phyloP scores from a whole-genome alignment of 2,797 vertebrate species.

The Protosalanx chinensis region DNA sequence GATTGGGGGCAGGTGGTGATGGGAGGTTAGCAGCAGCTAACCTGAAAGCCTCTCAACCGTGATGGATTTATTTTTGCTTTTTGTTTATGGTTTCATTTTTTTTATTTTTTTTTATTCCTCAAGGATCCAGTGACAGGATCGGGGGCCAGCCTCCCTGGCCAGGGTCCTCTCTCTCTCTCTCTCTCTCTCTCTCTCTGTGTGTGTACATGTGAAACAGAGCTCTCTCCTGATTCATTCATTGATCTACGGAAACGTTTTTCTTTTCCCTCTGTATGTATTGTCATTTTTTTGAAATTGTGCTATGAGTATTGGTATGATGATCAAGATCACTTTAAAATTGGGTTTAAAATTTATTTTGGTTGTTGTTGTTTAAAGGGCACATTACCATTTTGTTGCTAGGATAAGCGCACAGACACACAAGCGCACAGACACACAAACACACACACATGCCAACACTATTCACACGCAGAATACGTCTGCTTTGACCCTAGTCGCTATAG shows the following conservation, averaged over 20 bases:
- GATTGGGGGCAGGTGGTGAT: conserved; percentile 20
- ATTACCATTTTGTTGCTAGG: conserved; percentile 57
- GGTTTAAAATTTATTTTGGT: conserved; percentile 54
- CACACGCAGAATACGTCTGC: conserved; percentile 13
- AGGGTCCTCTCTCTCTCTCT: conserved; percentile 43
- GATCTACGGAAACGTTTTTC: conserved; percentile 58
- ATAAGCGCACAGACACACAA: conserved; percentile 49
- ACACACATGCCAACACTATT: not conserved
- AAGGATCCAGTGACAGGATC: conserved; percentile 48
- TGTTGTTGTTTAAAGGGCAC: conserved; percentile 62
- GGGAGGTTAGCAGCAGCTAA: conserved; percentile 44
- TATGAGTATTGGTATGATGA: conserved; percentile 70
- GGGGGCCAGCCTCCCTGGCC: conserved; percentile 2
- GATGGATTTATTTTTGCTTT: conserved; percentile 37
- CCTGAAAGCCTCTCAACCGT: conserved; percentile 56
- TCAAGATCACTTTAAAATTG: conserved; percentile 62
- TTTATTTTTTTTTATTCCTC: conserved; percentile 1
- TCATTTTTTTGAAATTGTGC: conserved; percentile 75
- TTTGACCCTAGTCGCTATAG: not conserved
- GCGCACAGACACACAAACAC: conserved; percentile 22
- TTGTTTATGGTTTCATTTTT: conserved; percentile 18
- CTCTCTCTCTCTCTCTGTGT: conserved; percentile 51
- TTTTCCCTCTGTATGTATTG: conserved; percentile 74
- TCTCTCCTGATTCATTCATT: conserved; percentile 58
- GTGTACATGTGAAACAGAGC: conserved; percentile 72